Conservation (phyloP, 2,113 vertebrate species). For the Lophochroa leadbeateri region DNA sequence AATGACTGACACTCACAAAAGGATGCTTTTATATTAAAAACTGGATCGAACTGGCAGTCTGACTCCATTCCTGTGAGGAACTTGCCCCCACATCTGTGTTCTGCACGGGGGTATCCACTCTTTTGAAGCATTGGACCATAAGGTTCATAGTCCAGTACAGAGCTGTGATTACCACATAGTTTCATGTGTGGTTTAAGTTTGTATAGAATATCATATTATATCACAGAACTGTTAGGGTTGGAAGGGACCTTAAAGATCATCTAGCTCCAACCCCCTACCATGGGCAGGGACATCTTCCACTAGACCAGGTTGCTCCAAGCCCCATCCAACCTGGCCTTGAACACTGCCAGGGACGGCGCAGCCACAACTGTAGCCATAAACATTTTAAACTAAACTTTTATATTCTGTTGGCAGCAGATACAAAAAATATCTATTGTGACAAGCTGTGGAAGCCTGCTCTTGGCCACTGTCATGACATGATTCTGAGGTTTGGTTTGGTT, state of each 20-base stretch:
- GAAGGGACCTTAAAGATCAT: background rate
- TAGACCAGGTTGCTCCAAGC: background rate
- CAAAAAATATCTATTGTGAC: background rate
- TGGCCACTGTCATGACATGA: background rate
- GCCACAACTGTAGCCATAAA: background rate
- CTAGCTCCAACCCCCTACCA: background rate
- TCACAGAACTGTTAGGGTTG: background rate
- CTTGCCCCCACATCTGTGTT: background rate
- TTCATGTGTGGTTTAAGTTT: background rate
- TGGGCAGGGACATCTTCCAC: background rate
- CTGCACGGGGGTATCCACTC: background rate
- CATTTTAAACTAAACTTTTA: background rate
- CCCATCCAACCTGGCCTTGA: background rate
- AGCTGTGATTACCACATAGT: background rate
- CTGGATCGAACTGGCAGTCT: background rate
- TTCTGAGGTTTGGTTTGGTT: background rate
- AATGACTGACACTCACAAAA: background rate
- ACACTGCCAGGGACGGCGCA: background rate
- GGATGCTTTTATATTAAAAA: background rate
- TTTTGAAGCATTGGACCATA: fast-evolving
- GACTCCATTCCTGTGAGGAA: background rate
- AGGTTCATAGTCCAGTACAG: background rate
- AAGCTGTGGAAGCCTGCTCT: background rate
- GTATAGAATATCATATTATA: background rate
- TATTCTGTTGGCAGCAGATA: background rate